phyloP scores from a whole-genome alignment of 2,888 invertebrate species.

The Dione juno region DNA sequence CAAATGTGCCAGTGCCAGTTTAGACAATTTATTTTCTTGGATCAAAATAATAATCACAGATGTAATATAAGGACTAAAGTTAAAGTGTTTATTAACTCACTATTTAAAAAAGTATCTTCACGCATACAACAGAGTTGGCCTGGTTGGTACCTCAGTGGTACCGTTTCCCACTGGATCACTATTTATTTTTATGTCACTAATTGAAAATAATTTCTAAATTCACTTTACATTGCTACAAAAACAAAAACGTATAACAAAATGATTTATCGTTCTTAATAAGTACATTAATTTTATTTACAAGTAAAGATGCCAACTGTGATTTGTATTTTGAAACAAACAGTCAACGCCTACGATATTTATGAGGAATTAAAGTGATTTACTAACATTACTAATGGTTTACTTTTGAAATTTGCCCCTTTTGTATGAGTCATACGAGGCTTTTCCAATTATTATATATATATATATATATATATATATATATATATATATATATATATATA shows the following conservation, averaged over 20 bases:
- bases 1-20: no score
- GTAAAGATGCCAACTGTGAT: slow-evolving; percentile 2
- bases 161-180: no score
- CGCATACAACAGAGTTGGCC: no score
- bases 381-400: not conserved
- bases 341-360: slow-evolving; percentile 26
- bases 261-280: slow-evolving; percentile 1
- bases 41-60: no score
- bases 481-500: no score
- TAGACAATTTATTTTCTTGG: no score
- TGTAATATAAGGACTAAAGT: no score
- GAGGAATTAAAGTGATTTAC: slow-evolving; percentile 14
- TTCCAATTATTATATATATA: not conserved
- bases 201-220: not conserved
- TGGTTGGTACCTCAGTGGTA: no score
- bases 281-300: slow-evolving; percentile 9
- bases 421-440: slow-evolving; percentile 2
- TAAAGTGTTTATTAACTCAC: no score
- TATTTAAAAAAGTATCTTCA: no score
- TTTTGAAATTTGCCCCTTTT: not conserved
- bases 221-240: not conserved
- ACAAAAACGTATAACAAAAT: slow-evolving; percentile 3
- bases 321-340: slow-evolving; percentile 20
- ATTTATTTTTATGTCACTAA: no score
- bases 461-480: no score